Evolutionary conservation across 2,113 vertebrate species (phyloP).

Genomic region (Balaeniceps rex): DNA sequence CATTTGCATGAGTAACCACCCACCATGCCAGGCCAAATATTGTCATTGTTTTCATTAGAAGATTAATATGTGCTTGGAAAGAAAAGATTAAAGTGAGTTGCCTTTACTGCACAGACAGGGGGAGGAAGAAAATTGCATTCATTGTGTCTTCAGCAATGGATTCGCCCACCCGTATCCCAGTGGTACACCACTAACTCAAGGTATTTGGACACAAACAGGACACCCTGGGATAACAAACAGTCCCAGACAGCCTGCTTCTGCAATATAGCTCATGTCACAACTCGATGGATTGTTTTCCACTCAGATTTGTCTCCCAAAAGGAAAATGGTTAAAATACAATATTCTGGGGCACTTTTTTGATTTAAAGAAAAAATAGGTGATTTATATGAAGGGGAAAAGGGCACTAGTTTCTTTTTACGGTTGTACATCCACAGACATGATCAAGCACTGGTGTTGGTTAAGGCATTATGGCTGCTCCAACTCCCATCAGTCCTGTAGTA

Average conservation of each 20-base stretch:
- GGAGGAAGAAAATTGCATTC: neutral
- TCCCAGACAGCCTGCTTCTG: neutral
- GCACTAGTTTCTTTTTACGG: neutral
- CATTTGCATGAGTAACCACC: slow-evolving; percentile 23
- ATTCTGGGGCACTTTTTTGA: neutral
- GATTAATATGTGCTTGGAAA: slow-evolving; percentile 24
- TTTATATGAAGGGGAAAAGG: neutral
- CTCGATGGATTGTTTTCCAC: neutral
- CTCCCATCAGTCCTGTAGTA: neutral
- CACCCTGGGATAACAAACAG: neutral
- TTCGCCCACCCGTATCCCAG: neutral
- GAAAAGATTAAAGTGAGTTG: neutral
- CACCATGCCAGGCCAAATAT: slow-evolving; percentile 3
- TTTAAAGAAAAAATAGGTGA: neutral
- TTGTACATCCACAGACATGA: neutral
- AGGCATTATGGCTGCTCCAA: neutral
- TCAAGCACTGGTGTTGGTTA: neutral
- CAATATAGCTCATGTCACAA: neutral
- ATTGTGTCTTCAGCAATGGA: neutral
- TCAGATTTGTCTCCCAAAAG: neutral
- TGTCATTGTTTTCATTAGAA: slow-evolving; percentile 1
- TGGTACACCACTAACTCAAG: neutral
- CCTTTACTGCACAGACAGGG: neutral
- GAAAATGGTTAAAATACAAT: neutral
- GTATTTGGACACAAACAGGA: neutral